phyloP scores from a whole-genome alignment of 2,888 invertebrate genomes.

The Agonum fuliginosum region DNA sequence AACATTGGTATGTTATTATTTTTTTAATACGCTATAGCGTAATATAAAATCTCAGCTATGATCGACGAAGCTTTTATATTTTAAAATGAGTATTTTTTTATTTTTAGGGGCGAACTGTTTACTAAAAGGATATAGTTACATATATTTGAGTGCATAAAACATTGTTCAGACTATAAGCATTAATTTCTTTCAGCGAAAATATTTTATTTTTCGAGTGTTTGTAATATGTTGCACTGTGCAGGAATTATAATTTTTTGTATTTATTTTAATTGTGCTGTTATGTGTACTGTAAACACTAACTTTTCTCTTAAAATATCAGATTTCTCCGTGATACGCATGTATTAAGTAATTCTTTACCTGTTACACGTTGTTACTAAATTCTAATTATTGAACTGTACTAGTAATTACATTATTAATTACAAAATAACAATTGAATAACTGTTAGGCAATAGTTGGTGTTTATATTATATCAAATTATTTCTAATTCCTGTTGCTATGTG shows the following conservation, averaged over 20 bases:
- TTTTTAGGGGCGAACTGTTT: slow-evolving; percentile 49
- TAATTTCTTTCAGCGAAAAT: slow-evolving; percentile 27
- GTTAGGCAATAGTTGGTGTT: not conserved
- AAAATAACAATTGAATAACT: slow-evolving; percentile 2
- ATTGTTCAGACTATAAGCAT: slow-evolving; percentile 46
- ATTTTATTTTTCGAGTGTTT: slow-evolving; percentile 6
- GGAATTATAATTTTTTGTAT: not conserved
- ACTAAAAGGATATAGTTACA: slow-evolving; percentile 52
- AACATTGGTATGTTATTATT: slow-evolving; percentile 48
- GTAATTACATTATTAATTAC: not conserved
- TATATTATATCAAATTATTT: slow-evolving; percentile 10
- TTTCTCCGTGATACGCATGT: not conserved
- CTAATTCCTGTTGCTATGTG: slow-evolving; percentile 47
- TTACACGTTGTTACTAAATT: not conserved
- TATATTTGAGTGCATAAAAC: slow-evolving; percentile 21
- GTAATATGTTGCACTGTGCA: not conserved
- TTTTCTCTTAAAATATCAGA: not conserved
- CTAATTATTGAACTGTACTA: not conserved
- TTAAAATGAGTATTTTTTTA: slow-evolving; percentile 48
- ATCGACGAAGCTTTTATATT: slow-evolving; percentile 50
- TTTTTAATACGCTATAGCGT: slow-evolving; percentile 45
- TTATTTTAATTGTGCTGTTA: not conserved
- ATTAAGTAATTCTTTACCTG: not conserved
- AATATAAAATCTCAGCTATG: slow-evolving; percentile 16
- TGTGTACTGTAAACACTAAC: not conserved